Percentiles rank a stretch among this genome's conserved stretches.
Conservation (phyloP, 2,113 vertebrate species). For the Hiodon alosoides region DNA sequence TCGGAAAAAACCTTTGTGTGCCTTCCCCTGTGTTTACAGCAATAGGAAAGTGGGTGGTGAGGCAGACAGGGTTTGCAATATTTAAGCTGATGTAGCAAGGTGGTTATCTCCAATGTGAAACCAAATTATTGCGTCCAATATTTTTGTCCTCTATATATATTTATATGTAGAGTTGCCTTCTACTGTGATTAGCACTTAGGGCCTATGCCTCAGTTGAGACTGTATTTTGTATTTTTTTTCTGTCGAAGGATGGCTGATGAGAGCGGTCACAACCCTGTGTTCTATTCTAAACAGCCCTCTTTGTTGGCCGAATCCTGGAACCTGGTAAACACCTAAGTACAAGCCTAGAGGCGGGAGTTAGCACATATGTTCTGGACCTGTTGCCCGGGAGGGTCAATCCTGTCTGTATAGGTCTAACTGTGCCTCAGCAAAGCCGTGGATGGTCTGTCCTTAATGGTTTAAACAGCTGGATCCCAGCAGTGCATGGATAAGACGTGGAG, state of each 20-base stretch:
- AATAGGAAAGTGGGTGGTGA: no score
- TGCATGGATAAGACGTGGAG: no score
- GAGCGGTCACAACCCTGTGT: conserved; percentile 30
- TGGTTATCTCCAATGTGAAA: conserved; percentile 20
- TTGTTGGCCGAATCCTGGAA: conserved; percentile 26
- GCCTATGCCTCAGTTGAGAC: neutral
- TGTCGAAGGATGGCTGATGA: conserved; percentile 30
- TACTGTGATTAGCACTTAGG: conserved; percentile 12
- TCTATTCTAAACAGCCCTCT: conserved; percentile 37
- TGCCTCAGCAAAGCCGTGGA: conserved; percentile 37
- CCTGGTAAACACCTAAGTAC: neutral
- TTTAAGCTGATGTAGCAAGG: neutral
- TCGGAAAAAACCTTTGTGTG: neutral
- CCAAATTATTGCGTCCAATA: neutral
- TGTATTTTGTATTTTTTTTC: conserved; percentile 30
- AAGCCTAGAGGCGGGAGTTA: conserved; percentile 52
- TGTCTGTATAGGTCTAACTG: conserved; percentile 35
- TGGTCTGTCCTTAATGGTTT: conserved; percentile 43
- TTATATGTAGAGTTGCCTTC: neutral
- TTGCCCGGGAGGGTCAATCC: conserved; percentile 13
- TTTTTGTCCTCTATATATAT: neutral
- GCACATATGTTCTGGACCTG: conserved; percentile 46
- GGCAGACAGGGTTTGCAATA: neutral
- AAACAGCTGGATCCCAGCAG: conserved; percentile 27
- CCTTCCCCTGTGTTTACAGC: no score